Evolutionary conservation across 2,113 vertebrate species (phyloP).

Genomic region (Boulengeromyrus knoepffleri): DNA sequence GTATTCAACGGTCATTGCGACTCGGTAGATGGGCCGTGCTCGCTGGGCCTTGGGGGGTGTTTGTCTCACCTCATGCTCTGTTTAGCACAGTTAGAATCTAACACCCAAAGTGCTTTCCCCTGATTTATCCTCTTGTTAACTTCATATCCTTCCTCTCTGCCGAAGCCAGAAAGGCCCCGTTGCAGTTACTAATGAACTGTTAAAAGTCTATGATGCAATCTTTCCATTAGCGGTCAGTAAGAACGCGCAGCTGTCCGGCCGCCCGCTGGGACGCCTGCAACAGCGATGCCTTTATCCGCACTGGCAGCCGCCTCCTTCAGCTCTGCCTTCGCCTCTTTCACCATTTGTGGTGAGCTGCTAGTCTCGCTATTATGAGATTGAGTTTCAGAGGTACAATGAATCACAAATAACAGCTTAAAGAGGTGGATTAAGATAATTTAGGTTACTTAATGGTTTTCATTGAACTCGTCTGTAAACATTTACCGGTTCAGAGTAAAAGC

Average conservation of each 20-base stretch:
- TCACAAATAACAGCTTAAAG: not conserved
- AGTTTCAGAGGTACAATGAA: not conserved
- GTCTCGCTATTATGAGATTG: not conserved
- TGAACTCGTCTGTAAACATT: not conserved
- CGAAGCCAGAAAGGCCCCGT: not conserved
- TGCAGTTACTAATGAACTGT: not conserved
- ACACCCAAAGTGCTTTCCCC: not conserved
- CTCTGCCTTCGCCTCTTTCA: not conserved
- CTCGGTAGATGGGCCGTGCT: not conserved
- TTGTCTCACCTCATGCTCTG: not conserved
- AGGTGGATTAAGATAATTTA: not conserved
- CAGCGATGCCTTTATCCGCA: not conserved
- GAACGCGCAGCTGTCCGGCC: not conserved
- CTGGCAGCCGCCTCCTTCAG: not conserved
- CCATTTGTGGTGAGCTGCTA: not conserved
- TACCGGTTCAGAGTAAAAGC: not conserved
- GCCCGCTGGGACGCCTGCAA: not conserved
- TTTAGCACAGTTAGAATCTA: not conserved
- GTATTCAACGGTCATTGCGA: not conserved
- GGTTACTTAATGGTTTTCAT: not conserved
- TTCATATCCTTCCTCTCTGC: not conserved
- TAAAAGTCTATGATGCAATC: not conserved
- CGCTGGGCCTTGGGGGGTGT: not conserved
- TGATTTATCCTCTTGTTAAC: not conserved
- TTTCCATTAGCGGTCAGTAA: not conserved